phyloP scores from a whole-genome alignment of 2,888 invertebrate species.

The Nomada ruficornis region DNA sequence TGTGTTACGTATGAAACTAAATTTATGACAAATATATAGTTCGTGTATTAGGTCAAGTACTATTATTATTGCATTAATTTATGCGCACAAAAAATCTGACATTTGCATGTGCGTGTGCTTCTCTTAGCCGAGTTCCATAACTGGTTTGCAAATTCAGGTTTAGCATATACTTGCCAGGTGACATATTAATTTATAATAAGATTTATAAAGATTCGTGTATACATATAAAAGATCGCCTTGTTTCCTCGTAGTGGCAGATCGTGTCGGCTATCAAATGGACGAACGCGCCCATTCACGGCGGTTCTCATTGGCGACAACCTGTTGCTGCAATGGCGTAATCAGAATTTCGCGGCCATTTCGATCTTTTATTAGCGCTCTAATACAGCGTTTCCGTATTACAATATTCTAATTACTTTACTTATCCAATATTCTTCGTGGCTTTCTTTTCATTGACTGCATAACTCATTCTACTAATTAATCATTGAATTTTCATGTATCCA shows the following conservation, averaged over 20 bases:
- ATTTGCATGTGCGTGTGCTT: not conserved
- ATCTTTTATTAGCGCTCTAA: not conserved
- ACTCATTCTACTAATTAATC: not conserved
- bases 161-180: not conserved
- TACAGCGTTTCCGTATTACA: not conserved
- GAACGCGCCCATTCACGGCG: conserved; percentile 68
- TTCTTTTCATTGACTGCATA: not conserved
- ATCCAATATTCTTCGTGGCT: not conserved
- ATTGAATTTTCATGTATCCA: not conserved
- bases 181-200: conserved; percentile 7
- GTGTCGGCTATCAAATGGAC: conserved; percentile 61
- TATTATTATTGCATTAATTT: not conserved
- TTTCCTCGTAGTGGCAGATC: conserved; percentile 45
- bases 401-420: too few relatives aligned
- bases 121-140: not conserved
- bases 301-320: conserved; percentile 71
- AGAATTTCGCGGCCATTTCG: conserved; percentile 31
- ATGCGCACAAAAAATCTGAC: too few relatives aligned
- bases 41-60: not conserved
- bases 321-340: conserved; percentile 71
- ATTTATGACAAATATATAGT: not conserved
- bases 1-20: not conserved
- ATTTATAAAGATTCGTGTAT: conserved; percentile 11
- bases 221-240: conserved; percentile 43
- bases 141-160: conserved; percentile 7